Evolutionary conservation across 2,888 invertebrate genomes (phyloP), one percentile per base, ranked within the genome.

Genomic region (Aplocera efformata): DNA sequence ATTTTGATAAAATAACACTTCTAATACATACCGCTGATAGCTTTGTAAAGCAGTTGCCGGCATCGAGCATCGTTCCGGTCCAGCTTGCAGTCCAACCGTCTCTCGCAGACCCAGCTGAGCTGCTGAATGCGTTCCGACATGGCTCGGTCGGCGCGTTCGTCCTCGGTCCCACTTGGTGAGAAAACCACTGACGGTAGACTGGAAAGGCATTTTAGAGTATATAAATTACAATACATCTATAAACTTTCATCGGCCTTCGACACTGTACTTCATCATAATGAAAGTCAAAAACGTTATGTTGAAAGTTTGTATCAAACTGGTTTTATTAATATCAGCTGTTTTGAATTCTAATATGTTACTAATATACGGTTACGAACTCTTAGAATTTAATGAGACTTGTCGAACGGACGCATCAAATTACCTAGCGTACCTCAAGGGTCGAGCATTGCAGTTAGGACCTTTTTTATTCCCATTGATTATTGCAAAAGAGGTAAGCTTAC

Each of bases 61-160:
- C 97, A 96, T 60, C 93, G 92, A 0, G 94, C 90, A 72, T 93
- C 93, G 6, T 92, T 92, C 71, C 98, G 94, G 67, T 97, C 96
- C 50, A 99, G 94, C 59, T 94, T 92, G 64, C 98, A 97, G 65
- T 98, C 98, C 40, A 99, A 90, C 79, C 98, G 97, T 49, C 94
- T 93, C 33, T 97, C 94, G 42, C 96, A 96, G 6, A 99, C 96
- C 99, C 99, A 99, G 77, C 96, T 96, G 38, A 99, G 88, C 70
- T 96, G 96, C 31, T 99, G 93, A 62, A 99, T 99, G 42, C 98
- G 93, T 53, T 94, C 95, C 64, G 99, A 98, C 68, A 99, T 93
- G 27, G 92, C 92, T 24, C 98, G 91, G 89, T 99, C 99, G 61
- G 94, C 94, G 54, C 98, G 97, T 84, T 98, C 98, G 68, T 99